These are phyloP conservation scores for Mormoops blainvillei DNA, from an alignment of 2,113 vertebrate genomes.

Conservation along the genomic window DNA sequence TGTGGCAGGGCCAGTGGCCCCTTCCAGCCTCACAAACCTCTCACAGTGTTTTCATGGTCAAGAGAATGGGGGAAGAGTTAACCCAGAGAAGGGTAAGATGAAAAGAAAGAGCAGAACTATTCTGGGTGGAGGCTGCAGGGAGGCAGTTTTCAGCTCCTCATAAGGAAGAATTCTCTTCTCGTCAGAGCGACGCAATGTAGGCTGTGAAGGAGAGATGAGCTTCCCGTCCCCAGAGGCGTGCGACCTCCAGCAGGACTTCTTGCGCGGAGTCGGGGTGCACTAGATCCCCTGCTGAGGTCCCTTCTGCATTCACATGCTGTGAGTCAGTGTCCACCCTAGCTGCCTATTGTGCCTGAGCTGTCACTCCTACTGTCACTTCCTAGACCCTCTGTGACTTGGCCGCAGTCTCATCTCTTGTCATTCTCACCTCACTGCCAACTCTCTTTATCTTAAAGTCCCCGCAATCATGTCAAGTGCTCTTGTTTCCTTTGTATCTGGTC, in stretches of 20 bases:
- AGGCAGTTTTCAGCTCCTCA: background rate
- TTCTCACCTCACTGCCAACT: background rate
- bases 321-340: background rate
- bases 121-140: background rate
- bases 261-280: fast-evolving
- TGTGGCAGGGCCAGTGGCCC: background rate
- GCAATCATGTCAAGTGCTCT: background rate
- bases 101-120: background rate
- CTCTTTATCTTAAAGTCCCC: background rate
- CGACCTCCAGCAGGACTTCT: background rate
- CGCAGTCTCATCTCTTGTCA: background rate
- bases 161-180: background rate
- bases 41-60: background rate
- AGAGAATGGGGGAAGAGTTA: background rate
- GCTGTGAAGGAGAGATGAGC: background rate
- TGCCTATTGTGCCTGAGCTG: background rate
- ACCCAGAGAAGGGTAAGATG: background rate
- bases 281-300: fast-evolving
- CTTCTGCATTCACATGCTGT: background rate
- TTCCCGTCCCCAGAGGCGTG: background rate
- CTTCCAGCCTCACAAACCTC: background rate
- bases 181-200: background rate
- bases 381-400: background rate
- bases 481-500: background rate
- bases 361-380: background rate